These are phyloP conservation scores for Lasioglossum zephyrum DNA, from an alignment of 2,888 invertebrate genomes.

Conservation along the genomic window DNA sequence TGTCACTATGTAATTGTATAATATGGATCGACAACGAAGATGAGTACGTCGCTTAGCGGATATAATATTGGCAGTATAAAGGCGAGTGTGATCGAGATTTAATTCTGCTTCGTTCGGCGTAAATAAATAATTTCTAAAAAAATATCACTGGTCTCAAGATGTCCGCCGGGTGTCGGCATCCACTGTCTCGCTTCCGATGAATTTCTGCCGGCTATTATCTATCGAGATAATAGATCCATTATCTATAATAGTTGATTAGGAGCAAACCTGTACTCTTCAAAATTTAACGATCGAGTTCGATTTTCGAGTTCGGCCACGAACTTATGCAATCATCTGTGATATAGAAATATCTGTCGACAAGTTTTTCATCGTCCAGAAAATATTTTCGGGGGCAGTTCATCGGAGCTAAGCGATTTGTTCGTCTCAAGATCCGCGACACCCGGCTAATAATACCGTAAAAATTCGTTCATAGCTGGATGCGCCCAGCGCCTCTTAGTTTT, in stretches of 20 bases:
- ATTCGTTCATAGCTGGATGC: slow-evolving; percentile 80
- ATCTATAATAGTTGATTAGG: no score
- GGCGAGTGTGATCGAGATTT: slow-evolving; percentile 77
- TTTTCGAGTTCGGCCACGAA: no score
- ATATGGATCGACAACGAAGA: slow-evolving; percentile 65
- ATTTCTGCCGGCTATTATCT: background rate
- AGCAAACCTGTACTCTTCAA: no score
- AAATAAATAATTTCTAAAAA: slow-evolving; percentile 83
- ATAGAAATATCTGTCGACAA: background rate
- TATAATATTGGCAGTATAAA: slow-evolving; percentile 80
- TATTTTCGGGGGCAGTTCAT: background rate
- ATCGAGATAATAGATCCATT: no score
- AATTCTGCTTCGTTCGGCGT: slow-evolving; percentile 77
- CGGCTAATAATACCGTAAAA: slow-evolving; percentile 79
- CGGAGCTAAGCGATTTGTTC: background rate
- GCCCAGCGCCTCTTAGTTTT: slow-evolving; percentile 82
- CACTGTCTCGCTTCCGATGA: slow-evolving; percentile 20
- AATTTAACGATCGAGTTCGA: no score
- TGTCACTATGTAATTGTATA: slow-evolving; percentile 47
- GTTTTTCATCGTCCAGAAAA: background rate
- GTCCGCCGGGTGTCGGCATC: slow-evolving; percentile 64
- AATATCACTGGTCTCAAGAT: slow-evolving; percentile 83
- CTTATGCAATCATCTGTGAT: no score
- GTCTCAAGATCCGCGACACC: slow-evolving; percentile 52
- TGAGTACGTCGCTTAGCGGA: slow-evolving; percentile 74